Base-by-base conservation (phyloP, 2,797 vertebrate species). In the Garrulus glandarius region DNA sequence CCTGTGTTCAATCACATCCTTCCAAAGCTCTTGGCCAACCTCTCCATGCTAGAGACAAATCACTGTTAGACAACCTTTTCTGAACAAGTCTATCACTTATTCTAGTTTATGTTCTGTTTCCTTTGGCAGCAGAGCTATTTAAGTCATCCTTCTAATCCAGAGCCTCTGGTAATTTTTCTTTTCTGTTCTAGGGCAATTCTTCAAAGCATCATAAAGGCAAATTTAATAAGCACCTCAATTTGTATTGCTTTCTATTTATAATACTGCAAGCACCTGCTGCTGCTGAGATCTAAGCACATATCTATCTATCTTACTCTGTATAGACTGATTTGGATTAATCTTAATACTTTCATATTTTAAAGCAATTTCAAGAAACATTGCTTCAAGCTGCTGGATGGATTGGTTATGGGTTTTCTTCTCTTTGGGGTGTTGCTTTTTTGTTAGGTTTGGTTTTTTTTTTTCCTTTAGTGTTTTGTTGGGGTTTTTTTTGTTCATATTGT, bases 201-300 rank as follows among this genome's bases (percentile, higher is more conserved):
- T 96, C 93, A 96, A 96, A 96, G 85, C 63, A 94, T 90, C 88
- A 76, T 84, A 95, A 95, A 96, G 84, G 88, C 90, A 95, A 92
- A 96, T 91, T 87, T 88, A 96, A 94, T 93, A 95, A 95, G 84
- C 81, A 92, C 81, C 90, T 92, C 91, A 71, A 71, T 95, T 95
- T 94, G 47, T 95, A 80, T 84, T 84, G 88, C 84, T 81, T 95
- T 90, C 92, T 93, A 96, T 93, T 94, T 95, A 94, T 78, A 94
- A 84, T 65, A 77, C 82, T 36, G 87, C 46, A 83, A 92, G 89
- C 74, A 93, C 81, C 86, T 93, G 94, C 92, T 94, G 80, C 87
- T 87, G 68, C 82, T 43, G 61, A 89, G 91, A 84, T 84, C 75
- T 64, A 78, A 85, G 63, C 61, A 93, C 52, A 34, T 47, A 95